Evolutionary conservation across 2,113 vertebrate genomes (phyloP).

Genomic region (Lepidothrix coronata): DNA sequence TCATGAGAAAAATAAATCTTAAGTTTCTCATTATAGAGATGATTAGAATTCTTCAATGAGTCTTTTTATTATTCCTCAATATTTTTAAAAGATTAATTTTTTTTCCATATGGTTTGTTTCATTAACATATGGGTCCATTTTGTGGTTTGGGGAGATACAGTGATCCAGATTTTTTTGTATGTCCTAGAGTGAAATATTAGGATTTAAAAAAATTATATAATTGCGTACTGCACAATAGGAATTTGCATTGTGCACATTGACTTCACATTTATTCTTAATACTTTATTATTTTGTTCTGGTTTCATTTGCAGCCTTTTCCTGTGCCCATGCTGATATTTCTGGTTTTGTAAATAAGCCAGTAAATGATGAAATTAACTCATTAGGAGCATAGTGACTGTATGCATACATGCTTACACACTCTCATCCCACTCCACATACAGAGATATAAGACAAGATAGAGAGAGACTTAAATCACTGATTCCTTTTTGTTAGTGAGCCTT

Average conservation of each 20-base stretch:
- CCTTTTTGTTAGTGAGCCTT: neutral
- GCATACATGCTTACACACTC: neutral
- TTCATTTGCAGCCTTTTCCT: neutral
- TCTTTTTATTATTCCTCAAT: neutral
- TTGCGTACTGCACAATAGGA: neutral
- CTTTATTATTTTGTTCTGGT: neutral
- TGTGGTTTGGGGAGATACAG: neutral
- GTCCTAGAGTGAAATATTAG: neutral
- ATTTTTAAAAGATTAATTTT: neutral
- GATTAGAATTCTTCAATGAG: slow-evolving; percentile 8
- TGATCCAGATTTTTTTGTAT: slow-evolving; percentile 11
- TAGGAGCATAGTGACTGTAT: neutral
- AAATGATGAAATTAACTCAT: neutral
- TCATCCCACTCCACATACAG: neutral
- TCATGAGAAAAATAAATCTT: neutral
- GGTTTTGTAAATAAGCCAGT: neutral
- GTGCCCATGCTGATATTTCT: neutral
- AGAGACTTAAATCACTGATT: neutral
- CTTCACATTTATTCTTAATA: neutral
- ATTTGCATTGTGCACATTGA: neutral
- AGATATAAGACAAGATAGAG: neutral
- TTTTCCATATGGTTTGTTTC: slow-evolving; percentile 1
- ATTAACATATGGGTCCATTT: slow-evolving; percentile 8
- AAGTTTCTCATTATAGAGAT: neutral
- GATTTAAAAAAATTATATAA: neutral